Base-by-base conservation (phyloP, 1,140 invertebrate species). In the Zophobas atratus region DNA sequence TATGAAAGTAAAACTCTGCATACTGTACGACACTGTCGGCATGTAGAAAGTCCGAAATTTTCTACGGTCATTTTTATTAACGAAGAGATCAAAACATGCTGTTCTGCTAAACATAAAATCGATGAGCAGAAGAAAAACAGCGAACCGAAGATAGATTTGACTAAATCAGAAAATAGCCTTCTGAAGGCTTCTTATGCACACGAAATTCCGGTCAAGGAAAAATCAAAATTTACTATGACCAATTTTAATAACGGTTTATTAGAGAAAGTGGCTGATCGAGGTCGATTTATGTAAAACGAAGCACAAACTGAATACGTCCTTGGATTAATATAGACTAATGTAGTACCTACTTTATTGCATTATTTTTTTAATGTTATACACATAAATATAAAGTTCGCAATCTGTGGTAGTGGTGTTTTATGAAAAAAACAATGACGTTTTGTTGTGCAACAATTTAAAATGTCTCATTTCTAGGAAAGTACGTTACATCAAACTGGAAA, bases 91-190 rank as follows among this genome's bases (percentile, higher is more conserved):
- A 67, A 46, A 43, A 6, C 6, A 51, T 20, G n/a, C 2, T 2
- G 49, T 46, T 8, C 6, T 46, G 6, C 3, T 20, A 51, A 51
- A 20, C n/a, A 20, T 20, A 51, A 20, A 20, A 6, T 2, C n/a
- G 49, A 51, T 6, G 49, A 51, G 39, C 41, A 4, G n/a, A 46
- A 33, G 8, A 67, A 67, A 67, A 1, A 39, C 6, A 67, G 39
- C 36, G 70, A 70, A 6, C 48, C 8, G 41, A 60, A 74, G 32
- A 6, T 76, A 36, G 48, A 75, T 33, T 39, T 71, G 33, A 78
- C 78, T 51, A 82, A 80, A 70, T 80, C 78, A 55, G 80, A 82
- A 55, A 80, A 53, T 49, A 75, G 77, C 35, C 48, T 79, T 20
- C 20, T 51, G 3, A 2, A 51, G 6, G 3, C 6, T 32, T 63